Conservation (phyloP, 92 coral and sea anemone species). For the Porites rus region DNA sequence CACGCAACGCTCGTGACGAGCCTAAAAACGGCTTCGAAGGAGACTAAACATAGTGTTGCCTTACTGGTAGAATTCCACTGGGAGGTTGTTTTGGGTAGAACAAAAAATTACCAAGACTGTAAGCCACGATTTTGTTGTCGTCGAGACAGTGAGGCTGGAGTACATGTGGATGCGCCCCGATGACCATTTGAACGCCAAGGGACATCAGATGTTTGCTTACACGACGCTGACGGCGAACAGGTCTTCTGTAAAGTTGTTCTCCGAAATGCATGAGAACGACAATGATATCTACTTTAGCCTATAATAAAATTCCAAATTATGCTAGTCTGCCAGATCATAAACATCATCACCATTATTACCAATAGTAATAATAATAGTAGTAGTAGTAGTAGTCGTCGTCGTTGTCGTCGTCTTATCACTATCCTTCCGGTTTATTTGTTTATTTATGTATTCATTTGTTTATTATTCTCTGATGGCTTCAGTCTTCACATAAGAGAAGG, state of each 20-base stretch:
- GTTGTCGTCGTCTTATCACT: too few relatives aligned
- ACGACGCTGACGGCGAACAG: conserved; percentile 35
- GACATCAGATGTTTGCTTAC: conserved; percentile 55
- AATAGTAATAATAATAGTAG: too few relatives aligned
- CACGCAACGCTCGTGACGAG: too few relatives aligned
- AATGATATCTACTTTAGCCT: conserved; percentile 50
- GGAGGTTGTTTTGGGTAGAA: not conserved
- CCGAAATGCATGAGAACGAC: conserved; percentile 82
- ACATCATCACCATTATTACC: not conserved
- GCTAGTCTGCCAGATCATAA: not conserved
- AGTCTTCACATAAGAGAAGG: too few relatives aligned
- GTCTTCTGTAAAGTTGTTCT: conserved; percentile 3
- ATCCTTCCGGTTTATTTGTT: too few relatives aligned
- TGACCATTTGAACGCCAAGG: conserved; percentile 65
- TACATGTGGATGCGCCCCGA: conserved; percentile 74
- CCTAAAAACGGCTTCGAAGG: too few relatives aligned
- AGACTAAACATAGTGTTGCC: too few relatives aligned
- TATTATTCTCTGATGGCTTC: too few relatives aligned
- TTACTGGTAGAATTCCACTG: conserved; percentile 9
- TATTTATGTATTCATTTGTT: too few relatives aligned
- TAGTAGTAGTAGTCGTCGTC: too few relatives aligned
- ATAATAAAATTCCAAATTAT: not conserved
- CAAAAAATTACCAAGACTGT: conserved; percentile 70
- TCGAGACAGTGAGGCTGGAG: conserved; percentile 66
- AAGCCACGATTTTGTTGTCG: conserved; percentile 48